These are phyloP conservation scores for Folsomia candida DNA, from an alignment of 2,888 invertebrate genomes.

Conservation along the genomic window DNA sequence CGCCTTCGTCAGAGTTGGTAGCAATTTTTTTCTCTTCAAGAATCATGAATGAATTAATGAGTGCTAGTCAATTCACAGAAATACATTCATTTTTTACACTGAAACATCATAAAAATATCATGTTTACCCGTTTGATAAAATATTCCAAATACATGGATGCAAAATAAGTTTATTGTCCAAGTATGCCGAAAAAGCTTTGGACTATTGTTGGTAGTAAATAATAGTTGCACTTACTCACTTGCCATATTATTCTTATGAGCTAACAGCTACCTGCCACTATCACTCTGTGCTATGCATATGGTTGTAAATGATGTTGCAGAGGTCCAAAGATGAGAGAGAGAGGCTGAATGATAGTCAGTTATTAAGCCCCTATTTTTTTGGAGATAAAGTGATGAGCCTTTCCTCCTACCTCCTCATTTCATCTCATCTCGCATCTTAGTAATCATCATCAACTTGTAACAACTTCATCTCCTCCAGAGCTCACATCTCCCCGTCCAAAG, in stretches of 20 bases:
- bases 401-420: neutral
- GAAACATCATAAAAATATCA: too few relatives aligned
- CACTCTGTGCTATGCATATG: neutral
- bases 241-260: neutral
- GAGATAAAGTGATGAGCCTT: constrained; percentile 13
- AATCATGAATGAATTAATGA: too few relatives aligned
- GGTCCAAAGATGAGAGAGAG: neutral
- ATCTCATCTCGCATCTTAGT: neutral
- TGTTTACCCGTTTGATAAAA: too few relatives aligned
- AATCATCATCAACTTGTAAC: constrained; percentile 11
- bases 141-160: too few relatives aligned
- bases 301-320: neutral
- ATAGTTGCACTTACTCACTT: neutral
- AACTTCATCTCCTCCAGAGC: neutral
- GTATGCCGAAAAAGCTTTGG: neutral
- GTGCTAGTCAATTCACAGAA: too few relatives aligned
- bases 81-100: too few relatives aligned
- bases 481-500: neutral
- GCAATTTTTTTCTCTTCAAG: too few relatives aligned
- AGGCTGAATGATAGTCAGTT: constrained; percentile 25
- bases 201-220: neutral
- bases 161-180: too few relatives aligned
- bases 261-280: neutral
- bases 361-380: constrained; percentile 1
- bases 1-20: too few relatives aligned